Conservation (phyloP, 1,140 invertebrate species). For the Cydia strobilella region DNA sequence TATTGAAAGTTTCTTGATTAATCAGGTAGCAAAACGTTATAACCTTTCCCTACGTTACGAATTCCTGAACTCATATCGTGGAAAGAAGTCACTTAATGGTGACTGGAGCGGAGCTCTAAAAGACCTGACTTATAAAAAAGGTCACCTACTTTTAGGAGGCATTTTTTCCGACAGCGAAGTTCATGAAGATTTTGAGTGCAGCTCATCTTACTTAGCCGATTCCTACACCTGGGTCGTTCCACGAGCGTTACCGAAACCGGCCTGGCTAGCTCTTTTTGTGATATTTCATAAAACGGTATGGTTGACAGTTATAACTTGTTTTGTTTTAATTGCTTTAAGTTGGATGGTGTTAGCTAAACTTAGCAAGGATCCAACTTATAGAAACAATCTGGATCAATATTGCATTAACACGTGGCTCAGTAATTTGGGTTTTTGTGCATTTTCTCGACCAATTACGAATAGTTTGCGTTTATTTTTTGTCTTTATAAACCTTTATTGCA, state of each 20-base stretch:
- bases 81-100: conserved; percentile 60
- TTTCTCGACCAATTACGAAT: conserved; percentile 68
- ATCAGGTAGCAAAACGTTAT: conserved; percentile 46
- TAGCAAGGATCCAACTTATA: conserved; percentile 65
- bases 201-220: conserved; percentile 76
- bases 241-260: conserved; percentile 61
- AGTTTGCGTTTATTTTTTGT: conserved; percentile 78
- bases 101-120: conserved; percentile 76
- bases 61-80: conserved; percentile 57
- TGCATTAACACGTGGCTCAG: conserved; percentile 74
- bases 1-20: conserved; percentile 58
- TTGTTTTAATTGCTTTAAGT: conserved; percentile 65
- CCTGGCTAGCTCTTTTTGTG: conserved; percentile 72
- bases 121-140: conserved; percentile 61
- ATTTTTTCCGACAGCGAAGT: conserved; percentile 81
- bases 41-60: conserved; percentile 54
- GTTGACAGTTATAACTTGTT: conserved; percentile 60
- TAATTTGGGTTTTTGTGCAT: conserved; percentile 66
- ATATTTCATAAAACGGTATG: conserved; percentile 76
- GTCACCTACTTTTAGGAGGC: conserved; percentile 77
- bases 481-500: conserved; percentile 74
- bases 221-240: conserved; percentile 79
- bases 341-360: conserved; percentile 73
- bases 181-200: conserved; percentile 77
- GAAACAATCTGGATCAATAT: conserved; percentile 65